Conservation (phyloP, 2,888 invertebrate genomes). For the Conops quadrifasciatus region DNA sequence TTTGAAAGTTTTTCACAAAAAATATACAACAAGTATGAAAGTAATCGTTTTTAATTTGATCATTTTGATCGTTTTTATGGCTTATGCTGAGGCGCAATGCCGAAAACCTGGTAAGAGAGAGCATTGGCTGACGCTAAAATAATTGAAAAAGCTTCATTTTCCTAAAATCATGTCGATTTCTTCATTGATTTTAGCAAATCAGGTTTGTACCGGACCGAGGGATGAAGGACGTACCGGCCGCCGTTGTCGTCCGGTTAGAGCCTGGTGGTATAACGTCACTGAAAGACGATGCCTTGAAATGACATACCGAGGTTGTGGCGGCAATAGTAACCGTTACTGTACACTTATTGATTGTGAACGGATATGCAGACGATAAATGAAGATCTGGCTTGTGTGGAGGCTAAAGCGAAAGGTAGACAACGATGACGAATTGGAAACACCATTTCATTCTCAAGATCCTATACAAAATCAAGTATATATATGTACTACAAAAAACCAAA, state of each 20-base stretch:
- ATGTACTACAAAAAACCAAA: too few relatives aligned
- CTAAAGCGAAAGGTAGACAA: too few relatives aligned
- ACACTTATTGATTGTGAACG: constrained; percentile 15
- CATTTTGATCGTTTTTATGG: not conserved
- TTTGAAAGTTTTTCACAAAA: too few relatives aligned
- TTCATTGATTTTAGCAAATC: not conserved
- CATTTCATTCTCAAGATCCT: too few relatives aligned
- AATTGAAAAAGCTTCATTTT: not conserved
- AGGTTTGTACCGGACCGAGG: not conserved
- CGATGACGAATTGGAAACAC: too few relatives aligned
- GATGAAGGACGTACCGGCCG: not conserved
- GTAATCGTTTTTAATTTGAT: not conserved
- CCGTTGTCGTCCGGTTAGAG: not conserved
- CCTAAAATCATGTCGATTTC: not conserved
- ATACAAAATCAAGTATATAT: too few relatives aligned
- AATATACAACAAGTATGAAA: not conserved
- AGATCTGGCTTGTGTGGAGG: too few relatives aligned
- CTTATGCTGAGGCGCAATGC: not conserved
- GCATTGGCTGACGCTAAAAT: too few relatives aligned
- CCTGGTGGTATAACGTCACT: constrained; percentile 10
- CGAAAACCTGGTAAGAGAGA: not conserved
- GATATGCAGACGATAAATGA: not conserved
- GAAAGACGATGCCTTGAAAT: not conserved
- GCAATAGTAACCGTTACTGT: constrained; percentile 23
- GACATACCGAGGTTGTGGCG: constrained; percentile 20